Evolutionary conservation across 2,797 vertebrate genomes (phyloP), one percentile per base, ranked within the genome.

Genomic region (Uromys caudimaculatus): DNA sequence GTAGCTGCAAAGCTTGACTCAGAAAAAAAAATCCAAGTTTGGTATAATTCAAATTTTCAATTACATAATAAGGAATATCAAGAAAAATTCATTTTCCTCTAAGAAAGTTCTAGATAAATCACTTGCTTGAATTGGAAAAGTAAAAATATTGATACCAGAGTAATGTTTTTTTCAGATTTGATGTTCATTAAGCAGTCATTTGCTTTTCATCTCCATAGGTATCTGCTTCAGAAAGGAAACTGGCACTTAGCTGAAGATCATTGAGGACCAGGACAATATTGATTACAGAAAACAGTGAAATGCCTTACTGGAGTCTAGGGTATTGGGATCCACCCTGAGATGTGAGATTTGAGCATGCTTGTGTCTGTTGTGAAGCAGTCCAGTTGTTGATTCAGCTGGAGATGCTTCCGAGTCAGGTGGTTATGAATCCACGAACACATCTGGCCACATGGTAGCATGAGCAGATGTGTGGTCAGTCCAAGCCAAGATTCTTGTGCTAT

Each of bases 401-500:
- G 84, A 95, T 93, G 89, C 87, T 89, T 94, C 93, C 93, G 91
- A 76, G 13, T 95, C 94, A 98, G 47, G 60, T 96, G 50, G 82
- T 95, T 98, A 96, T 96, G 97, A 97, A 95, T 96, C 97, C 95
- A 82, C 96, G 71, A 75, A 62, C 97, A 94, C 95, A 97, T 75
- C 92, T 94, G 96, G 95, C 50, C 95, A 73, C 52, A 14, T 24
- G 97, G 90, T 89, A 95, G 54, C 95, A 16, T 86, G 47, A 69
- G 84, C 84, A 86, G 64, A 52, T 83, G 90, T 97, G 78, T 95
- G 83, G 73, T 71, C 41, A 86, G 97, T 98, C 96, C 90, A 97
- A 98, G 97, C 94, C 96, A 98, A 98, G 90, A 47, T 96, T 98
- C 84, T 95, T 93, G 93, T 96, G 88, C 94, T 97, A 50, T 90